Evolutionary conservation across 1,140 invertebrate genomes (phyloP).

Genomic region (Akabosia matsudoensis): DNA sequence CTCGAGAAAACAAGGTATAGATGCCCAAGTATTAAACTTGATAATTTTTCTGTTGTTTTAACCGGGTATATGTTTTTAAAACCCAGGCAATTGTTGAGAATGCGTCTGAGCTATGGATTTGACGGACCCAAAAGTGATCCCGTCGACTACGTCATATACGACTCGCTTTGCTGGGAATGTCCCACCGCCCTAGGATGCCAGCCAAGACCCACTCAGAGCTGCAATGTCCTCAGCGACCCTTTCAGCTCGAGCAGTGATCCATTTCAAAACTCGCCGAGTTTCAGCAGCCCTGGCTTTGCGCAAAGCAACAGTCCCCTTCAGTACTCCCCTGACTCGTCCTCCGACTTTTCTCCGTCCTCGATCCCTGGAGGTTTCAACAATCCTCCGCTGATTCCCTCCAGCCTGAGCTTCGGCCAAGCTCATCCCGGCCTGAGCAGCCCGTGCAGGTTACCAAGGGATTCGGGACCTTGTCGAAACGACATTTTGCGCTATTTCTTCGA

Average conservation of each 20-base stretch:
- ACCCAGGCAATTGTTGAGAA: slow-evolving; percentile 35
- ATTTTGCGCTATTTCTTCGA: slow-evolving; percentile 44
- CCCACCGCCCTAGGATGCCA: slow-evolving; percentile 34
- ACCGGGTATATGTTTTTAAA: no score
- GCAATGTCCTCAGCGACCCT: slow-evolving; percentile 45
- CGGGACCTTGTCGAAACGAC: slow-evolving; percentile 44
- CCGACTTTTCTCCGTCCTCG: slow-evolving; percentile 22
- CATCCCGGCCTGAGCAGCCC: slow-evolving; percentile 43
- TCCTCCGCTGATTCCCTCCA: neutral
- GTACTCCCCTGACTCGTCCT: slow-evolving; percentile 36
- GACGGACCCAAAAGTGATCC: slow-evolving; percentile 40
- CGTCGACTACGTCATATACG: slow-evolving; percentile 40
- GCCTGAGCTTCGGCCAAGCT: slow-evolving; percentile 10
- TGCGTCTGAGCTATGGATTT: slow-evolving; percentile 40
- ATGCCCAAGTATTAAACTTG: neutral
- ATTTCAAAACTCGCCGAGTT: slow-evolving; percentile 30
- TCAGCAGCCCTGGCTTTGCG: slow-evolving; percentile 31
- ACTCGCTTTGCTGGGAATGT: slow-evolving; percentile 44
- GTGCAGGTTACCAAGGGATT: slow-evolving; percentile 39
- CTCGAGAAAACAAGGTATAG: slow-evolving; percentile 46
- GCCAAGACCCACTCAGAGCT: slow-evolving; percentile 41
- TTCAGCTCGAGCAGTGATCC: slow-evolving; percentile 38
- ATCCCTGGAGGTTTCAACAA: neutral
- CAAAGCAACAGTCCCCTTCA: slow-evolving; percentile 41
- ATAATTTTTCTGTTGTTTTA: neutral